phyloP scores from a whole-genome alignment of 2,113 vertebrate species.

The Dendropsophus ebraccatus region DNA sequence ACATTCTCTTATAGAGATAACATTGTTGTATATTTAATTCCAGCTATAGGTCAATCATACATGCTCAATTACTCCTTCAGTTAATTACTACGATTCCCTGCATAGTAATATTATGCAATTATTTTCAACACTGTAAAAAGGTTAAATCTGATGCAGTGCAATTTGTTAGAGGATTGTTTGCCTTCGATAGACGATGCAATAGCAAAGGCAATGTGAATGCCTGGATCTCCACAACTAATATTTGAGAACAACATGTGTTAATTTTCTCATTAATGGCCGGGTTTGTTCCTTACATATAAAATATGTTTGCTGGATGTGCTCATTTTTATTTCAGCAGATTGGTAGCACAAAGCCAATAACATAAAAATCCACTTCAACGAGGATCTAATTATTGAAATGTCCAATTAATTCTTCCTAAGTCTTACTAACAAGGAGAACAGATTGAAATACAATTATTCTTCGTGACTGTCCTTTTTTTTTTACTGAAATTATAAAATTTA shows the following conservation, averaged over 20 bases:
- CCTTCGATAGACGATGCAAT: background rate
- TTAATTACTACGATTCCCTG: background rate
- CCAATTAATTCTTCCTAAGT: slow-evolving; percentile 36
- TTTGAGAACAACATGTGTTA: background rate
- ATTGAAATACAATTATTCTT: slow-evolving; percentile 28
- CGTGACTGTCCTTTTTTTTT: background rate
- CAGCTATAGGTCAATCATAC: background rate
- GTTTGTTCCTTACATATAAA: slow-evolving; percentile 34
- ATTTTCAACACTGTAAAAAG: slow-evolving; percentile 10
- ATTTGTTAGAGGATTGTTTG: background rate
- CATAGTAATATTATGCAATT: background rate
- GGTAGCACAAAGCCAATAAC: slow-evolving; percentile 28
- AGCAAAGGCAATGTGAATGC: background rate
- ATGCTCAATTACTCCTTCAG: background rate
- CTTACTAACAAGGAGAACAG: slow-evolving; percentile 32
- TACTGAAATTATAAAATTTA: background rate
- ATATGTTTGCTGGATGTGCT: slow-evolving; percentile 19
- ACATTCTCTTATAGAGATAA: background rate
- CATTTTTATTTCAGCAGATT: slow-evolving; percentile 34
- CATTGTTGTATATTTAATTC: background rate
- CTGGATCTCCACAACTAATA: background rate
- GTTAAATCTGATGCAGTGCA: slow-evolving; percentile 7
- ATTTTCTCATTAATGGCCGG: slow-evolving; percentile 16
- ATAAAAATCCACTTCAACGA: slow-evolving; percentile 36
- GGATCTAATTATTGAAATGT: slow-evolving; percentile 37